Conservation (phyloP, 2,888 invertebrate genomes). For the Drosophila formosana region DNA sequence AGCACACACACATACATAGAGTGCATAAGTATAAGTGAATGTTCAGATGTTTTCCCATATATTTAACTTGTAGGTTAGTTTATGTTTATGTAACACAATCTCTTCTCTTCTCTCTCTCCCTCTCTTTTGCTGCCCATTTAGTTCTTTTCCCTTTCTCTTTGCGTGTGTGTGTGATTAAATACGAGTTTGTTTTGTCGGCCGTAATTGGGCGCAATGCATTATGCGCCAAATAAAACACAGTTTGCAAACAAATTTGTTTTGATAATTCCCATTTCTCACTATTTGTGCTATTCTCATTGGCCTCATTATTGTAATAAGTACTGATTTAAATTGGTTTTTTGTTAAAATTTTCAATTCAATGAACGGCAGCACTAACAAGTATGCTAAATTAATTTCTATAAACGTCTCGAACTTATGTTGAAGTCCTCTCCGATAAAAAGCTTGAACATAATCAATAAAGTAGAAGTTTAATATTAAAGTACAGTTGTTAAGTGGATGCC, state of each 20-base stretch:
- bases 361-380: background rate
- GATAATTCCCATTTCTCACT: constrained; percentile 9
- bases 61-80: constrained; percentile 45
- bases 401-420: background rate
- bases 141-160: background rate
- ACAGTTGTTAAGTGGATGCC: background rate
- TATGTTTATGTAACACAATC: constrained; percentile 32
- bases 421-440: background rate
- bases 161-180: constrained; percentile 49
- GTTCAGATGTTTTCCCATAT: constrained; percentile 23
- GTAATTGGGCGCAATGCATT: constrained; percentile 49
- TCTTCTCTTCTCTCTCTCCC: background rate
- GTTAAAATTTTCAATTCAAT: background rate
- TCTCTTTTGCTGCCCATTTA: background rate
- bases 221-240: constrained; percentile 28
- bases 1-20: constrained; percentile 3
- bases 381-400: background rate
- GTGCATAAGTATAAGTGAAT: background rate
- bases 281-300: background rate
- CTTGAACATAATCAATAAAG: no score
- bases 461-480: background rate
- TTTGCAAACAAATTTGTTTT: constrained; percentile 25
- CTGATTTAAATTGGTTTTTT: background rate
- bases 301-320: background rate
- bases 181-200: constrained; percentile 55